Base-by-base conservation (phyloP, 2,888 invertebrate species). In the Andrena marginata region DNA sequence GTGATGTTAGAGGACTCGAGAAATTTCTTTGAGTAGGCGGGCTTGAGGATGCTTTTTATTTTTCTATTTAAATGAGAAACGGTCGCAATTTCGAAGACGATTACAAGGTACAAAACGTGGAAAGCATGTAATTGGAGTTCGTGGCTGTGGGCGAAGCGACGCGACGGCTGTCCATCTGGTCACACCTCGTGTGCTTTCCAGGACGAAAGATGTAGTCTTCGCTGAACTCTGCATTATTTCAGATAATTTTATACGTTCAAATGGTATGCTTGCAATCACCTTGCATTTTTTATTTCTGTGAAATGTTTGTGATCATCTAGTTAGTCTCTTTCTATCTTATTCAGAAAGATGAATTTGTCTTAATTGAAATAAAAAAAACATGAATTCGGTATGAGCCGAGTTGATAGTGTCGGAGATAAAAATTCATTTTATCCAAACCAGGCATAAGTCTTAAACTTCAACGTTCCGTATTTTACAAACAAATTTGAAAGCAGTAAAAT, bases 111-210 rank as follows among this genome's bases (percentile, higher is more conserved):
- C 81, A 48, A 84, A 90, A 84, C 78, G 85, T 84, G 87, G 87
- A 89, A 87, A 88, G 87, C 84, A 84, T 85, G 83, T 88, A 87
- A 88, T 87, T 89, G 84, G 63, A 68, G 78, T 74, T 70, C 72
- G 76, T 79, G 77, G 67, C 29, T 80, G 64, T 62, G 77, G 71
- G 64, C 79, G 69, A 48, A 73, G 64, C 59, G 54, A 23, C 69
- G 70, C 59, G 54, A 23, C 69, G 67, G 65, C 77, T 78, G 85
- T 82, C 84, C 87, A 82, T 74, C 64, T 77, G 85, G 92, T 93
- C 89, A 93, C 93, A 91, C 91, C 87, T 91, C 89, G 87, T 88
- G 87, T 91, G 85, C 59, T 93, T 92, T 92, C 89, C 92, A 89
- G 93, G 93, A 92, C 93, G 91, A 75, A 86, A 91, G 89, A 90